Base-by-base conservation (phyloP, 2,113 vertebrate species). In the Amphiprion ocellaris region DNA sequence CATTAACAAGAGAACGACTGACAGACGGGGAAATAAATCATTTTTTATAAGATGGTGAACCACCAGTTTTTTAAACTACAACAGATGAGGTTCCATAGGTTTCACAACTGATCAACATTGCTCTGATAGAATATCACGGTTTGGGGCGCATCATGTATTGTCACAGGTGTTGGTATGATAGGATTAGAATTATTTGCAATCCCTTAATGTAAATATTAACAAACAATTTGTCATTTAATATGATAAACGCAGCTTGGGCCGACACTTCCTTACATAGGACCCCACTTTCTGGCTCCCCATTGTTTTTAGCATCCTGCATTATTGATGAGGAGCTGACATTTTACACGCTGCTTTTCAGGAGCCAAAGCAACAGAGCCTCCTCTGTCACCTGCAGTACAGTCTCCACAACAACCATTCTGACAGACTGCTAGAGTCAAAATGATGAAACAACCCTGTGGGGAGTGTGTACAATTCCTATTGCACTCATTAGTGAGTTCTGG, bases 291-390 rank as follows among this genome's bases (percentile, higher is more conserved):
- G 26, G 52, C 52, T 49, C 46, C 37, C 58, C 50, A 37, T 88
- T 91, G 88, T 84, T 88, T 37, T 81, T 52, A 64, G 52, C 0
- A 0, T 53, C 10, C 41, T 91, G 84, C 82, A 91, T 87, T 84
- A 91, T 90, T 85, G 62, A 91, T 91, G 62, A n/a, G 39, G 10
- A 26, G 66, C 69, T 86, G 91, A 90, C 77, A 90, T 80, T 81
- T 82, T 68, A 87, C 60, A 72, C 89, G 46, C n/a, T 24, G 46
- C 69, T 61, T 69, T 74, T 55, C 56, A 39, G 33, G 49, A 50
- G 69, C 61, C 73, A 64, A 54, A 56, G 66, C 50, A 61, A 54
- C 62, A 39, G 17, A 53, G 59, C 9, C 44, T 10, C 82, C 59
- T 11, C 66, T 55, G 69, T 84, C 77, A 88, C 79, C 69, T 67